phyloP scores from a whole-genome alignment of 2,797 vertebrate genomes.

The Malacoraja senta region DNA sequence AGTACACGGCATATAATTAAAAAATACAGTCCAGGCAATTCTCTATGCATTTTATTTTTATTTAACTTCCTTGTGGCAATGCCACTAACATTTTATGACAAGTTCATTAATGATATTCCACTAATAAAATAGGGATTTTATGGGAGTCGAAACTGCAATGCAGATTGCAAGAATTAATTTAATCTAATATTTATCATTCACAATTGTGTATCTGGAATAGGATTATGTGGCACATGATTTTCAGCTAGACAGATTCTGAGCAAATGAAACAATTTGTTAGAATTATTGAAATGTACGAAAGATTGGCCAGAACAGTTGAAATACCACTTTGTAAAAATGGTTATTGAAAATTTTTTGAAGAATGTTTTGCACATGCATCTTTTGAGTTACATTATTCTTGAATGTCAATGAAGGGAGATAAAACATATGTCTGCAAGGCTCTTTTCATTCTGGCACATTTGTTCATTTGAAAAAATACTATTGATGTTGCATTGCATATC shows the following conservation, averaged over 20 bases:
- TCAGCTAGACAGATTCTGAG: not conserved
- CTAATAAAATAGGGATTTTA: not conserved
- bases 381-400: not conserved
- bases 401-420: slow-evolving; percentile 17
- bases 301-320: not conserved
- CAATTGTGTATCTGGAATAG: not conserved
- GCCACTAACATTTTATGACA: not conserved
- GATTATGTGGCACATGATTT: not conserved
- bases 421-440: not conserved
- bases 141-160: not conserved
- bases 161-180: not conserved
- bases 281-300: not conserved
- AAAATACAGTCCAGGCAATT: not conserved
- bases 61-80: slow-evolving; percentile 16
- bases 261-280: not conserved
- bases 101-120: not conserved
- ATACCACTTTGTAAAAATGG: not conserved
- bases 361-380: not conserved
- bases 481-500: not conserved
- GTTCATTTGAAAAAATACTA: not conserved
- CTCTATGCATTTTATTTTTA: slow-evolving; percentile 7
- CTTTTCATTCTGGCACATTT: not conserved
- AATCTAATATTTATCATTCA: not conserved
- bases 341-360: not conserved
- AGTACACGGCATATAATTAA: not conserved